Percentiles rank a stretch among this genome's conserved stretches.
Conservation (phyloP, 2,113 vertebrate genomes). For the Pelusios castaneus region DNA sequence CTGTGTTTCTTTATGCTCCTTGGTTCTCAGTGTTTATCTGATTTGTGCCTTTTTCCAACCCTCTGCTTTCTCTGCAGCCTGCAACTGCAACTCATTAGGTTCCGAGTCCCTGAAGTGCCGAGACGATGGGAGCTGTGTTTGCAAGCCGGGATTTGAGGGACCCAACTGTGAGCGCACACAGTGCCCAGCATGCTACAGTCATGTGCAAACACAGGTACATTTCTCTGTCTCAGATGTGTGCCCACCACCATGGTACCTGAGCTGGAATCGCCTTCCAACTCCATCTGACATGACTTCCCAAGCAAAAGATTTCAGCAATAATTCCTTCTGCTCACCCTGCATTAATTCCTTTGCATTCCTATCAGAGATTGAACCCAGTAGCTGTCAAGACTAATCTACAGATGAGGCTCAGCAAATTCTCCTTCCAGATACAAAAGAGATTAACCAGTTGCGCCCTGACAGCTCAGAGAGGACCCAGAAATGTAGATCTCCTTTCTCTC, state of each 20-base stretch:
- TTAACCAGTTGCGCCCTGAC: background rate
- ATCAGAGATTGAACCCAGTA: background rate
- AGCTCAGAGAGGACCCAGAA: background rate
- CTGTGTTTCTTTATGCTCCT: background rate
- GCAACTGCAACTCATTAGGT: constrained; percentile 78
- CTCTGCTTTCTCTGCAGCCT: constrained; percentile 76
- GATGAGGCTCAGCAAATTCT: background rate
- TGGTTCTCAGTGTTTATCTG: background rate
- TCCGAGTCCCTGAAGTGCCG: constrained; percentile 79
- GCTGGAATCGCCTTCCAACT: background rate
- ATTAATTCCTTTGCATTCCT: background rate
- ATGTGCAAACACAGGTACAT: constrained; percentile 84
- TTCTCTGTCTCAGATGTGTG: background rate
- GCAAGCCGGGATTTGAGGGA: constrained; percentile 86
- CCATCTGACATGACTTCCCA: background rate
- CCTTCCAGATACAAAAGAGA: background rate
- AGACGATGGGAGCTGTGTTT: constrained; percentile 83
- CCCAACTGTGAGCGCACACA: constrained; percentile 77
- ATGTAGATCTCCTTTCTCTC: background rate
- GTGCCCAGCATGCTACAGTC: constrained; percentile 89
- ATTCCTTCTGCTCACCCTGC: background rate
- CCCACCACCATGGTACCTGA: background rate
- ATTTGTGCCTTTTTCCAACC: background rate
- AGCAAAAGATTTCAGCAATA: background rate
- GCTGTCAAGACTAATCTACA: background rate